phyloP scores from a whole-genome alignment of 30 jellyfish, hydroid and myxozoan genomes.

The Pseudorhiza aurosa region DNA sequence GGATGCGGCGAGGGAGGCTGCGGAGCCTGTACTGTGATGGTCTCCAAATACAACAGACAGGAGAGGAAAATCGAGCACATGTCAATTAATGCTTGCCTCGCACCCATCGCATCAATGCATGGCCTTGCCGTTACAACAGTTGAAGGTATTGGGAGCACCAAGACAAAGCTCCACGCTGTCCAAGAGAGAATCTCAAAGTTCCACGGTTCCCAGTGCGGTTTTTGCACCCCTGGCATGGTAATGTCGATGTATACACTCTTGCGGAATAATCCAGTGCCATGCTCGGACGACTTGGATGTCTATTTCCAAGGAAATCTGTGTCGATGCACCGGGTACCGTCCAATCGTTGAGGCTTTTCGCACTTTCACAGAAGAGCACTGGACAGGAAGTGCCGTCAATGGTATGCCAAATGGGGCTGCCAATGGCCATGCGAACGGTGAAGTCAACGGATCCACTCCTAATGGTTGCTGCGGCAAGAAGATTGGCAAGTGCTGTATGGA shows the following conservation, averaged over 20 bases:
- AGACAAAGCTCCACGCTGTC: slow-evolving; percentile 25
- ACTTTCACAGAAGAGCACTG: slow-evolving; percentile 35
- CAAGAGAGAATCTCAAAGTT: slow-evolving; percentile 47
- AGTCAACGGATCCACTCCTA: background rate
- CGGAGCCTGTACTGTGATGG: slow-evolving; percentile 66
- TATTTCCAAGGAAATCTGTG: slow-evolving; percentile 53
- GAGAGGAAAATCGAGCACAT: slow-evolving; percentile 31
- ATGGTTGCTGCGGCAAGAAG: slow-evolving; percentile 37
- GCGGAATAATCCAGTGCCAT: slow-evolving; percentile 51
- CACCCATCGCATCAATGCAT: slow-evolving; percentile 55
- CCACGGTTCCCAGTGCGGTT: slow-evolving; percentile 69
- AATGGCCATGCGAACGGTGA: slow-evolving; percentile 4
- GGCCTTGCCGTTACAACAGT: slow-evolving; percentile 65
- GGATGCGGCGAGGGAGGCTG: slow-evolving; percentile 74
- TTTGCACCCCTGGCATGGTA: slow-evolving; percentile 62
- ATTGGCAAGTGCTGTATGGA: slow-evolving; percentile 50
- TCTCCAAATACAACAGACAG: slow-evolving; percentile 40
- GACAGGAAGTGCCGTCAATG: background rate
- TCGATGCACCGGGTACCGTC: slow-evolving; percentile 58
- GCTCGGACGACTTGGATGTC: slow-evolving; percentile 33
- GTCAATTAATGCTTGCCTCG: slow-evolving; percentile 49
- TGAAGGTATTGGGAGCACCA: slow-evolving; percentile 66
- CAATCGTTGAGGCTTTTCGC: slow-evolving; percentile 57
- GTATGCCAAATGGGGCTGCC: slow-evolving; percentile 6
- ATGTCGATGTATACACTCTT: slow-evolving; percentile 57